phyloP scores from a whole-genome alignment of 2,888 invertebrate species.

The Theodoxus fluviatilis region DNA sequence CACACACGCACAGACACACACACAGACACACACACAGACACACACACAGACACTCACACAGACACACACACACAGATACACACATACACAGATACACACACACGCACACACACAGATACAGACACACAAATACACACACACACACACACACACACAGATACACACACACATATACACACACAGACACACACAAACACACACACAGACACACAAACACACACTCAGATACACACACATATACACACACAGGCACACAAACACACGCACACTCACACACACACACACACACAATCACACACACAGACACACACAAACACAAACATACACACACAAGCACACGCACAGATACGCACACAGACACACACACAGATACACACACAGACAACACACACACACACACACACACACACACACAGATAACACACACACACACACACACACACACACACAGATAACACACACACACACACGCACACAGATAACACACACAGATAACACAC shows the following conservation, averaged over 20 bases:
- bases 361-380: neutral
- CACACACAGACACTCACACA: neutral
- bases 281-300: too few relatives aligned
- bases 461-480: neutral
- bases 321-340: neutral
- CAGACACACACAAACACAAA: too few relatives aligned
- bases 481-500: conserved; percentile 3
- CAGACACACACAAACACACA: too few relatives aligned
- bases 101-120: neutral
- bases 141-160: too few relatives aligned
- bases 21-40: too few relatives aligned
- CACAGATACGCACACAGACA: neutral
- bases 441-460: neutral
- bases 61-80: neutral
- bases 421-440: neutral
- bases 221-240: too few relatives aligned
- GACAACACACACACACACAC: neutral
- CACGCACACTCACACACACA: too few relatives aligned
- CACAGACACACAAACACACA: too few relatives aligned
- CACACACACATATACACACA: too few relatives aligned
- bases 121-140: neutral
- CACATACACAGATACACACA: neutral
- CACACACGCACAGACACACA: neutral
- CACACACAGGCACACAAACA: too few relatives aligned
- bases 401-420: neutral